Evolutionary conservation across 2,888 invertebrate species (phyloP), one percentile per base, ranked within the genome.

Genomic region (Subacronicta megacephala): DNA sequence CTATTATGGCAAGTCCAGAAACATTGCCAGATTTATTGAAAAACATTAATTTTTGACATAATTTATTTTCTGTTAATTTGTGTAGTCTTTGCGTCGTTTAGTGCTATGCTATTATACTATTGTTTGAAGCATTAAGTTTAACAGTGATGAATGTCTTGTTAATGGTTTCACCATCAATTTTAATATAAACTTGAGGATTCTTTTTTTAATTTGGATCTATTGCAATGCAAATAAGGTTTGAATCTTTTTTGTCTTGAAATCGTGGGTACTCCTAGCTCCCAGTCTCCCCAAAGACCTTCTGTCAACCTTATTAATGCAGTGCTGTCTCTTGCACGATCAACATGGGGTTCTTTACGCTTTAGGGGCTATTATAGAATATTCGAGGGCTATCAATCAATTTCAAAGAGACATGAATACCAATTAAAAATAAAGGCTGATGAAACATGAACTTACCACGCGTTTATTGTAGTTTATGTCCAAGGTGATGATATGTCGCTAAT

Each of bases 61-160:
- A 47, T 67, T 68, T 41, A 68, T 57, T 44, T 62, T 26, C 29
- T 36, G 55, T 52, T 66, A 55, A 61, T 66, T 54, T 41, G 40
- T 54, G 47, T 31, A 7, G 31, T 18, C 7, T 46, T 10, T 12
- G 15, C 5, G 17, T 40, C 36, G 40, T 53, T 54, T 40, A 10
- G 17, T 44, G 15, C 26, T 33, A 5, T 45, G 20, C 20, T 6
- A 20, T 20, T 20, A 20, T 6, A 7, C 6, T 23, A 9, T 23
- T 10, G 46, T 23, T 23, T 10, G 46, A 37, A 26, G 38, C 40
- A 60, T 60, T 65, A 7, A 23, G 50, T 51, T 46, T 23, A 43
- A 23, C 2, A 6, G n/a, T 60, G 45, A 54, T 59, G n/a, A 43
- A 61, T 50, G 49, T 29, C 7, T 1, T 60, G 17, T 44, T 66